Evolutionary conservation across 2,113 vertebrate genomes (phyloP), one percentile per base, ranked within the genome.

Genomic region (Archocentrus centrarchus): DNA sequence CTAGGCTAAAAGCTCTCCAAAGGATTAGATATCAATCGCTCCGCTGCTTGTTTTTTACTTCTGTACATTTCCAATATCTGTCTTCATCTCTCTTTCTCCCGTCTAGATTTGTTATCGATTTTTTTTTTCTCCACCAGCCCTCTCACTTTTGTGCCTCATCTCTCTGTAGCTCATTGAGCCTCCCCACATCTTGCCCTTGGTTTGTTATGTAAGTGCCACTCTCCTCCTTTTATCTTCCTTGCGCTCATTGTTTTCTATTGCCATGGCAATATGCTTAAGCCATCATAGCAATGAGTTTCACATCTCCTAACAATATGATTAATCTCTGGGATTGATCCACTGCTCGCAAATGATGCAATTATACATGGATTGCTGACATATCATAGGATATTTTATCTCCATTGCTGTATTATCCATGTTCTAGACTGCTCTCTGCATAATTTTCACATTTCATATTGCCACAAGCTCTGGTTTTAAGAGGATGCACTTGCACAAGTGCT

Each of bases 181-280:
- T 82, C 85, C 20, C 86, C 75, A 20, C 50, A 4, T 86, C 82
- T 89, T 88, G 80, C 77, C 80, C 87, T 89, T 80, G 75, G 78
- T 85, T 82, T 83, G 92, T 92, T 94, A 90, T 89, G 88, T 92
- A 92, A 94, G 88, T 59, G 14, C n/a, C 22, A 10, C 59, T 85
- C 84, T 83, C 77, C 20, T 88, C 78, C 75, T 91, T 90, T 87
- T 83, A 81, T 87, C 77, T 84, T 59, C 35, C 55, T 35, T 59
- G 55, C 27, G 3, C 58, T 85, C 47, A 82, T 91, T 90, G 88
- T 91, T 90, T 90, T 87, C 80, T 84, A 88, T 91, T 77, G 75
- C 91, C 86, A 84, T 93, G 88, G 86, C 55, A 88, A 95, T 93
- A 78, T 75, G 77, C 58, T 55, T 35, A 50, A 83, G 64, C 86